phyloP scores from a whole-genome alignment of 1,140 invertebrate species.

The Uloborus diversus region DNA sequence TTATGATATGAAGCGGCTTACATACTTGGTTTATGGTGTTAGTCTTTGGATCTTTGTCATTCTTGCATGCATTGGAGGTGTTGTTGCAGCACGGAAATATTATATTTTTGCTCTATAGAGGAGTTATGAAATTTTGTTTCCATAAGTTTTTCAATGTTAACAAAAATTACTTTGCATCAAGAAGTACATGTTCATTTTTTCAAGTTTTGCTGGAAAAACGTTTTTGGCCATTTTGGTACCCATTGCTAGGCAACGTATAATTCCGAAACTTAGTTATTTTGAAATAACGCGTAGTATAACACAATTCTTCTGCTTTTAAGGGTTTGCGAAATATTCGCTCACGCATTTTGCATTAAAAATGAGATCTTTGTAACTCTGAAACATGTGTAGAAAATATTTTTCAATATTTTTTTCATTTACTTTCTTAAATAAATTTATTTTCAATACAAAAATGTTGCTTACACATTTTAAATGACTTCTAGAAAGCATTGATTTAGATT shows the following conservation, averaged over 20 bases:
- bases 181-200: not conserved
- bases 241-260: not conserved
- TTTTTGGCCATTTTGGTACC: no score
- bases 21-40: not conserved
- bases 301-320: not conserved
- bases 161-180: not conserved
- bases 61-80: not conserved
- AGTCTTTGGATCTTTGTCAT: not conserved
- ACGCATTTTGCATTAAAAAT: not conserved
- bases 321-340: not conserved
- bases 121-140: not conserved
- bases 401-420: no score
- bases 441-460: no score
- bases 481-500: no score
- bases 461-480: no score
- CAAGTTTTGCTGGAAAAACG: no score
- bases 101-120: not conserved
- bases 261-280: not conserved
- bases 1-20: constrained; percentile 39
- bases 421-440: no score
- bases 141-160: not conserved
- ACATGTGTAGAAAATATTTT: no score
- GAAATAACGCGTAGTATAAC: not conserved
- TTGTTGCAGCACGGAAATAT: not conserved
- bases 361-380: not conserved